Conservation (phyloP, 2,888 invertebrate genomes). For the Nomada goodeniana region DNA sequence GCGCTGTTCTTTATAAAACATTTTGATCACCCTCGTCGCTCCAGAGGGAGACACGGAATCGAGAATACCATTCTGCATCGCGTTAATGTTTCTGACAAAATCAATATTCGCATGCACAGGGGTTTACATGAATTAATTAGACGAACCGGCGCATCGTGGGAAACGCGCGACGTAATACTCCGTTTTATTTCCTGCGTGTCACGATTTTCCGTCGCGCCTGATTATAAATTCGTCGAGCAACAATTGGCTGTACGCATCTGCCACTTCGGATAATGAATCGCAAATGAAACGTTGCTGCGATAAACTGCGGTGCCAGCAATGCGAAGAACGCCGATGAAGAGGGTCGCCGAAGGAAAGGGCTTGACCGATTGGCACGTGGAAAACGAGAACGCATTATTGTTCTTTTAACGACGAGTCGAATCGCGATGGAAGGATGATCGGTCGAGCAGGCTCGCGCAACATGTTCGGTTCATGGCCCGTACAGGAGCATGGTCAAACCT, state of each 20-base stretch:
- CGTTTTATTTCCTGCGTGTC: conserved; percentile 31
- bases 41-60: not conserved
- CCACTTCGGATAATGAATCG: conserved; percentile 3
- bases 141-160: not conserved
- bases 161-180: conserved; percentile 6
- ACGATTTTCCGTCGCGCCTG: conserved; percentile 1
- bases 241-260: conserved; percentile 23
- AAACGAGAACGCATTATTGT: not conserved
- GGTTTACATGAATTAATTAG: conserved; percentile 29
- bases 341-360: not conserved
- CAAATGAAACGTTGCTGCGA: not conserved
- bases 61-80: not conserved
- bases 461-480: conserved; percentile 20
- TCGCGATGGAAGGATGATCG: conserved; percentile 4
- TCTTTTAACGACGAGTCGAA: not conserved
- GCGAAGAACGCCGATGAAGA: not conserved
- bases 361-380: not conserved
- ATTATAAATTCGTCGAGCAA: conserved; percentile 42
- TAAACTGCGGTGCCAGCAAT: not conserved
- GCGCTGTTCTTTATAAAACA: conserved; percentile 4
- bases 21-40: conserved; percentile 15
- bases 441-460: conserved; percentile 23
- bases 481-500: conserved; percentile 22
- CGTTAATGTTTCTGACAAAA: conserved; percentile 28
- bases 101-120: conserved; percentile 45